These are phyloP conservation scores for Cyprinodon variegatus DNA, from an alignment of 2,113 vertebrate species.

Conservation along the genomic window DNA sequence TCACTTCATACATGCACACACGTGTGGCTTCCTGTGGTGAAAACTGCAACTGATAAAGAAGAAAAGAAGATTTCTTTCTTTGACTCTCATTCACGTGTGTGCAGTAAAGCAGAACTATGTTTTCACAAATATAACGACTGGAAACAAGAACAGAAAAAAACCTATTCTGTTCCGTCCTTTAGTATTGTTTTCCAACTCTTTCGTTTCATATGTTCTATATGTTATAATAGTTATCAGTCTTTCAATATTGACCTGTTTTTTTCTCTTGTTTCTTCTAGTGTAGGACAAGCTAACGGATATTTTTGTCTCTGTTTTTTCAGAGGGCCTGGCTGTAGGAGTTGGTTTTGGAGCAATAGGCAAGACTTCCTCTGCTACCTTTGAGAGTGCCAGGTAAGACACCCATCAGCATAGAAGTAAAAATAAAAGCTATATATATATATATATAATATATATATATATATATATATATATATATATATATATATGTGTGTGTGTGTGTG, in stretches of 20 bases:
- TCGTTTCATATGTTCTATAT: not conserved
- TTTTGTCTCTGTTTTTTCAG: constrained; percentile 75
- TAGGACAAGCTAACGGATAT: not conserved
- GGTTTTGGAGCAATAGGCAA: constrained; percentile 92
- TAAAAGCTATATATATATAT: too few relatives aligned
- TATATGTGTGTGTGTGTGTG: too few relatives aligned
- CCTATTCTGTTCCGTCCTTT: not conserved
- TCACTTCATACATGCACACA: too few relatives aligned
- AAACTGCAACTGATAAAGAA: too few relatives aligned
- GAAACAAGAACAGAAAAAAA: too few relatives aligned
- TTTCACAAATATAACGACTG: too few relatives aligned
- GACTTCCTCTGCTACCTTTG: constrained; percentile 89
- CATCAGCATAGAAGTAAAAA: not conserved
- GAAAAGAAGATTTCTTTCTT: too few relatives aligned
- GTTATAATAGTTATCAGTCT: not conserved
- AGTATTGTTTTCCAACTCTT: not conserved
- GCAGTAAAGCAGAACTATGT: too few relatives aligned
- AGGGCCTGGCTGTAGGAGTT: constrained; percentile 96
- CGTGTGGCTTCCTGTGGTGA: too few relatives aligned
- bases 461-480: too few relatives aligned
- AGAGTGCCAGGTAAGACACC: constrained; percentile 88
- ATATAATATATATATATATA: too few relatives aligned
- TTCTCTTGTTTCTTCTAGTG: not conserved
- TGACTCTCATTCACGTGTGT: too few relatives aligned
- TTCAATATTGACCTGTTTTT: not conserved